phyloP scores from a whole-genome alignment of 2,888 invertebrate genomes.

The Athalia circularis region DNA sequence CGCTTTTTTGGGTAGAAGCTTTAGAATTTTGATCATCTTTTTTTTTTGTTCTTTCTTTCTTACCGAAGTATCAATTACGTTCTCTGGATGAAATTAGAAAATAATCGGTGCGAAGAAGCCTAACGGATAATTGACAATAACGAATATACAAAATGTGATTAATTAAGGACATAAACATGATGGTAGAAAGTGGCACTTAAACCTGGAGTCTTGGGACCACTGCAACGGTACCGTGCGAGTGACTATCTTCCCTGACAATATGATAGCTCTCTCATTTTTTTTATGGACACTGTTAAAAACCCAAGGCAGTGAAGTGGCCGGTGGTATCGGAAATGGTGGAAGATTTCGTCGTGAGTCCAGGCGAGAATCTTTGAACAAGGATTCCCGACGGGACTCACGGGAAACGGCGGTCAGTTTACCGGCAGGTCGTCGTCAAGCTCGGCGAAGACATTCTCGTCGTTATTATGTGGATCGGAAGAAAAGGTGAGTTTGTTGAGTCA shows the following conservation, averaged over 20 bases:
- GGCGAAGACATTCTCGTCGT: slow-evolving; percentile 65
- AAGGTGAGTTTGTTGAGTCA: slow-evolving; percentile 61
- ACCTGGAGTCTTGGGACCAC: not conserved
- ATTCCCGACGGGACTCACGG: slow-evolving; percentile 57
- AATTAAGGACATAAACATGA: too few species aligned
- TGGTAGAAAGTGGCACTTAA: too few species aligned
- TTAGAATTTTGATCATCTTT: too few species aligned
- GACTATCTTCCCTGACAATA: slow-evolving; percentile 48
- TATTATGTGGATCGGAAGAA: slow-evolving; percentile 64
- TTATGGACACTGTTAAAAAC: slow-evolving; percentile 63
- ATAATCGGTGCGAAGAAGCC: too few species aligned
- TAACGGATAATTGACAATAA: too few species aligned
- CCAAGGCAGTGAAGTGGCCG: slow-evolving; percentile 48
- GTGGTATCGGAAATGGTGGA: slow-evolving; percentile 47
- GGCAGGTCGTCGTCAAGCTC: slow-evolving; percentile 58
- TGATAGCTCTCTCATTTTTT: slow-evolving; percentile 66
- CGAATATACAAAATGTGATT: too few species aligned
- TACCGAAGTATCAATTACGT: too few species aligned
- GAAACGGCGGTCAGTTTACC: slow-evolving; percentile 57
- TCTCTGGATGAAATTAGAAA: too few species aligned
- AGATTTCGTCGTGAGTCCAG: slow-evolving; percentile 56
- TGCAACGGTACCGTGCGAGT: not conserved
- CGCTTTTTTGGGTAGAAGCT: not conserved
- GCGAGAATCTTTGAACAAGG: slow-evolving; percentile 53
- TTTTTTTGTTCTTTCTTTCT: too few species aligned